Evolutionary conservation across 2,113 vertebrate genomes (phyloP).

Genomic region (Protobothrops flavoviridis): DNA sequence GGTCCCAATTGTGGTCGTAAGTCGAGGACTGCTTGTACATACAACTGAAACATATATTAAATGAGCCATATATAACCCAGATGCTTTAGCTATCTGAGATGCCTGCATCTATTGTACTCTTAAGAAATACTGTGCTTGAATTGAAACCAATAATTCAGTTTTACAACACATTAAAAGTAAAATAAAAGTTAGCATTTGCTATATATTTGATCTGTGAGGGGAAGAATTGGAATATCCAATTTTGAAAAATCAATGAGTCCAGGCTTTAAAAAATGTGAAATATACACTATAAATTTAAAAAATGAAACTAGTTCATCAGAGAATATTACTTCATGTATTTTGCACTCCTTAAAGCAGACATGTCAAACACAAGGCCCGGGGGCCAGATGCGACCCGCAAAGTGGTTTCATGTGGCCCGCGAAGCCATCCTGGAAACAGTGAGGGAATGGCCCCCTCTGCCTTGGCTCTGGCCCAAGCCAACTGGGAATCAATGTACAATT

Average conservation of each 20-base stretch:
- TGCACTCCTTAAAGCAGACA: background rate
- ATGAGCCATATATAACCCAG: background rate
- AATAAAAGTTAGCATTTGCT: background rate
- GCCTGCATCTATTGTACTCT: background rate
- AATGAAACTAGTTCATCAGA: background rate
- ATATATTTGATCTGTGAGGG: background rate
- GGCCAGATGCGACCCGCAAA: too few relatives aligned
- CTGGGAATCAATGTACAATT: too few relatives aligned
- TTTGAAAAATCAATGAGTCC: background rate
- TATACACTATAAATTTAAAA: background rate
- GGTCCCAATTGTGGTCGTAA: background rate
- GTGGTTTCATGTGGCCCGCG: too few relatives aligned
- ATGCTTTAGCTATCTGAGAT: background rate
- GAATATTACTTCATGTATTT: background rate
- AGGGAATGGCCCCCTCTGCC: too few relatives aligned
- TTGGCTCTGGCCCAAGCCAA: too few relatives aligned
- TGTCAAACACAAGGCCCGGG: too few relatives aligned
- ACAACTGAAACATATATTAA: background rate
- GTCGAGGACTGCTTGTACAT: background rate
- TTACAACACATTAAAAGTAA: background rate
- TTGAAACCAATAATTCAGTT: background rate
- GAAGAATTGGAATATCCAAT: background rate
- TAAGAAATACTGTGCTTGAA: background rate
- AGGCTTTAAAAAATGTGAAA: background rate
- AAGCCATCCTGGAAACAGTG: too few relatives aligned